Percentiles rank a stretch among this genome's conserved stretches.
Conservation (phyloP, 2,888 invertebrate genomes). For the Lasioglossum malachurum region DNA sequence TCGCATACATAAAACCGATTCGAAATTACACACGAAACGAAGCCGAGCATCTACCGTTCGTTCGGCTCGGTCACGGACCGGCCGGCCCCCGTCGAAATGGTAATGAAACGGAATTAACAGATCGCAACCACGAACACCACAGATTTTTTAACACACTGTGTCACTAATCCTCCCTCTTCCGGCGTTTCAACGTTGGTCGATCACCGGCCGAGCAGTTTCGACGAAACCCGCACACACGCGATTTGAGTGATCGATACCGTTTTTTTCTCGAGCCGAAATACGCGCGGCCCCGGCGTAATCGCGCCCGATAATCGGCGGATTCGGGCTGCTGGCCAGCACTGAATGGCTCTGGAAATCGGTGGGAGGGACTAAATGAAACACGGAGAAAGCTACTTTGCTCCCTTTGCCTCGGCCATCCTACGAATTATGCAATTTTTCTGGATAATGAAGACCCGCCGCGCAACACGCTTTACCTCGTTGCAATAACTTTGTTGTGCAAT, state of each 20-base stretch:
- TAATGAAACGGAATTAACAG: slow-evolving; percentile 74
- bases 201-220: not conserved
- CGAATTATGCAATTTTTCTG: not conserved
- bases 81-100: slow-evolving; percentile 52
- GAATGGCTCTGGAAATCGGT: not conserved
- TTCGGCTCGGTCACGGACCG: slow-evolving; percentile 10
- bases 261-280: not conserved
- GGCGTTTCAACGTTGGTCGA: not conserved
- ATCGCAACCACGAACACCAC: slow-evolving; percentile 27
- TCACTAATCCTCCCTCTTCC: slow-evolving; percentile 67
- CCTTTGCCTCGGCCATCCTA: not conserved
- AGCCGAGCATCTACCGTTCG: slow-evolving; percentile 74
- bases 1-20: slow-evolving; percentile 59
- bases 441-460: not conserved
- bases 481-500: not conserved
- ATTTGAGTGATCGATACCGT: not conserved
- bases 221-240: not conserved
- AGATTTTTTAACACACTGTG: slow-evolving; percentile 58
- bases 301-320: slow-evolving; percentile 31
- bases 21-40: slow-evolving; percentile 71
- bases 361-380: not conserved
- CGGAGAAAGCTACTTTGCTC: not conserved
- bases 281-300: slow-evolving; percentile 23
- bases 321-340: not conserved
- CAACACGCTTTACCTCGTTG: not conserved